A percentile compares a stretch with the other conserved stretches of the same genome.
phyloP scores from a whole-genome alignment of 2,113 vertebrate species.

The Ammospiza caudacuta region DNA sequence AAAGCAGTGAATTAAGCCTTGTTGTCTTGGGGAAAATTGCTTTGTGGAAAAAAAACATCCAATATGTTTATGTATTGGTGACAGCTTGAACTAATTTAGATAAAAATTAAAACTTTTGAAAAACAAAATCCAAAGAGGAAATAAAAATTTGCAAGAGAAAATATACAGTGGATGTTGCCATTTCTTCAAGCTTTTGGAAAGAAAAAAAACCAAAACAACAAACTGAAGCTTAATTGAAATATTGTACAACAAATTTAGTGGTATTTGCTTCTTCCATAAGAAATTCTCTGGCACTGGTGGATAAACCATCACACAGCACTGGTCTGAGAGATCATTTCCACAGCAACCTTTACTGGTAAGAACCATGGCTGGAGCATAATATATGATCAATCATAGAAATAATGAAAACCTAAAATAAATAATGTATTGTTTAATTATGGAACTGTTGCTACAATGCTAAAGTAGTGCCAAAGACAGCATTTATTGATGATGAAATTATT shows the following conservation, averaged over 20 bases:
- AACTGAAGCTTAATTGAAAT: neutral
- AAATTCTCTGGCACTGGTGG: neutral
- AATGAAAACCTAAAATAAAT: neutral
- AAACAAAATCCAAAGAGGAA: conserved; percentile 24
- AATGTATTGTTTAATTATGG: neutral
- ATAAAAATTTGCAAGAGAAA: neutral
- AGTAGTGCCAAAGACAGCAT: neutral
- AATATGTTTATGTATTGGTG: neutral
- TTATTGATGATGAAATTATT: neutral
- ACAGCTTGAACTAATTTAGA: conserved; percentile 34
- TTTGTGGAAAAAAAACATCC: neutral
- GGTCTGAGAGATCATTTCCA: neutral
- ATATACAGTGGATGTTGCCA: neutral
- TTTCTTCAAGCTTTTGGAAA: neutral
- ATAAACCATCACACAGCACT: neutral
- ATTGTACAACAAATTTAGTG: neutral
- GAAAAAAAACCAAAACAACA: neutral
- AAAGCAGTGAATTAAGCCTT: neutral
- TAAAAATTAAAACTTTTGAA: conserved; percentile 17
- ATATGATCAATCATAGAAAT: neutral
- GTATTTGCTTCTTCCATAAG: neutral
- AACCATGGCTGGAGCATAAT: neutral
- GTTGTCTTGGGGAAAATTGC: neutral
- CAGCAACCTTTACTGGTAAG: neutral
- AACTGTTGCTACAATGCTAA: neutral